Evolutionary conservation across 1,140 invertebrate genomes (phyloP).

Genomic region (Pectinophora gossypiella): DNA sequence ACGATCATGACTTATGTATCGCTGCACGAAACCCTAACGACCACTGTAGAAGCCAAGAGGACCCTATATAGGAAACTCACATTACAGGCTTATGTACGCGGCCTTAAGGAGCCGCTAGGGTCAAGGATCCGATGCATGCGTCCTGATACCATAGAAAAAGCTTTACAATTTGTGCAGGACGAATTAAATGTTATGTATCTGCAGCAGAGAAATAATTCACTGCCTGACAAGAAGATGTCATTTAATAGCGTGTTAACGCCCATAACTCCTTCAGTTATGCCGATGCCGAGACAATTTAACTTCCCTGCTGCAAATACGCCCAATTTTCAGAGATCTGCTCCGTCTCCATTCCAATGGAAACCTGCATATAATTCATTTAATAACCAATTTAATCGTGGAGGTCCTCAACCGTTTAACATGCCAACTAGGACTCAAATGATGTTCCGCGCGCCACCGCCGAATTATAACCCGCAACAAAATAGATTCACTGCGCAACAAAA

Average conservation of each 20-base stretch:
- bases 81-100: background rate
- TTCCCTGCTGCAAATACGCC: no score
- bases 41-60: conserved; percentile 2
- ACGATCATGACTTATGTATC: conserved; percentile 2
- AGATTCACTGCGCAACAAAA: background rate
- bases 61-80: conserved; percentile 2
- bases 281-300: no score
- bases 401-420: background rate
- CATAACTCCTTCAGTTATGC: no score
- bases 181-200: conserved; percentile 4
- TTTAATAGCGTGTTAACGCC: no score
- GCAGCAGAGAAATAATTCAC: background rate
- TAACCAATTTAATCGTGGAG: background rate
- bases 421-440: background rate
- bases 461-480: background rate
- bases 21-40: background rate
- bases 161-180: background rate
- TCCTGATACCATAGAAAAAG: conserved; percentile 1
- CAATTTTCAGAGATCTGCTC: no score
- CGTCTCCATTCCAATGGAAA: background rate
- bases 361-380: background rate
- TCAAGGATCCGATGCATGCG: conserved; percentile 6
- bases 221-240: background rate
- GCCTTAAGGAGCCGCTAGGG: conserved; percentile 5
- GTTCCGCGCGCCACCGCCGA: background rate